Percentiles rank a stretch among this genome's conserved stretches.
phyloP scores from a whole-genome alignment of 2,888 invertebrate genomes.

The Allygus modestus region DNA sequence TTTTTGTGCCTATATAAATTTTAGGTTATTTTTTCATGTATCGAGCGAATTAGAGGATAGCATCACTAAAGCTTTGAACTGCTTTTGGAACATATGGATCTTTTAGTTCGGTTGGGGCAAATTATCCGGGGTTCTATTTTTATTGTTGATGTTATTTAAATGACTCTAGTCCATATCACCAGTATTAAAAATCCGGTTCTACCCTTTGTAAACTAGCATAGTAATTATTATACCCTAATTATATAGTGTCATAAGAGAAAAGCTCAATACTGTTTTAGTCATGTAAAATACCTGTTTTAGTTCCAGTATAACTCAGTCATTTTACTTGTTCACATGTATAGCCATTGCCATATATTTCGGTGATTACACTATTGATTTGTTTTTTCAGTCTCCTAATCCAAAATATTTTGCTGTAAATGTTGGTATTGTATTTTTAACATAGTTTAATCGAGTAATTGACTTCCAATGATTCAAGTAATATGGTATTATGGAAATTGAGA shows the following conservation, averaged over 20 bases:
- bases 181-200: constrained; percentile 9
- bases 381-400: too few species aligned
- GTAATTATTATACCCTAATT: background rate
- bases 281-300: background rate
- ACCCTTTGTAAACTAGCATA: background rate
- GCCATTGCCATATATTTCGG: too few species aligned
- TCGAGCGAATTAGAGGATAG: background rate
- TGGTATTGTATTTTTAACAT: too few species aligned
- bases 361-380: too few species aligned
- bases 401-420: too few species aligned
- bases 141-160: background rate
- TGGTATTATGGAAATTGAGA: background rate
- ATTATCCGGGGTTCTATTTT: background rate
- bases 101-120: background rate
- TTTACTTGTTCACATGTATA: too few species aligned
- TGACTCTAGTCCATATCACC: constrained; percentile 1
- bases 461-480: too few species aligned
- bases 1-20: background rate
- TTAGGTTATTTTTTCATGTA: background rate
- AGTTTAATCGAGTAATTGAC: too few species aligned
- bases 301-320: too few species aligned
- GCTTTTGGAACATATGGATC: background rate
- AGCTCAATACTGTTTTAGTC: background rate
- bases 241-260: background rate
- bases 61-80: background rate